A percentile compares a stretch with the other conserved stretches of the same genome.
phyloP scores from a whole-genome alignment of 1,140 invertebrate genomes.

The Sitodiplosis mosellana region DNA sequence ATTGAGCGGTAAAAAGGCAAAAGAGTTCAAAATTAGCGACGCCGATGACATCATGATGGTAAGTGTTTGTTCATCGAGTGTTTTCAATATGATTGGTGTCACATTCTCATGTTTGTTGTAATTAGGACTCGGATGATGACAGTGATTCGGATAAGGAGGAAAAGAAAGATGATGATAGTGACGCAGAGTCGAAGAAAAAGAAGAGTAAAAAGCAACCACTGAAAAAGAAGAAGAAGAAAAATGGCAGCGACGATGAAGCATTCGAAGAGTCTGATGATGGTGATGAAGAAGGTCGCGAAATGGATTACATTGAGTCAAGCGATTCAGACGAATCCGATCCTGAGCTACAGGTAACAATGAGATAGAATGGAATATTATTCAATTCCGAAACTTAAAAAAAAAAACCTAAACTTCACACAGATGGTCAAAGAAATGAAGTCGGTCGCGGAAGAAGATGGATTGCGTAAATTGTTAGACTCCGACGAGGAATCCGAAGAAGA shows the following conservation, averaged over 20 bases:
- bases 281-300: conserved; percentile 83
- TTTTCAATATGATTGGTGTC: too few species aligned
- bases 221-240: conserved; percentile 57
- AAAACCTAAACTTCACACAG: background rate
- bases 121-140: conserved; percentile 49
- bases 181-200: conserved; percentile 35
- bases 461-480: conserved; percentile 67
- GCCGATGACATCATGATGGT: conserved; percentile 76
- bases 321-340: conserved; percentile 15
- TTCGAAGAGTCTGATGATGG: conserved; percentile 93
- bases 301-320: conserved; percentile 71
- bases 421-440: conserved; percentile 36
- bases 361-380: too few species aligned
- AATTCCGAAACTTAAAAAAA: background rate
- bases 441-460: conserved; percentile 77
- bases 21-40: conserved; percentile 73
- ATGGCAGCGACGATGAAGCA: conserved; percentile 67
- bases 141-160: conserved; percentile 38
- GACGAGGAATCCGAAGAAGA: conserved; percentile 78
- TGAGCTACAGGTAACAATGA: too few species aligned
- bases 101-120: too few species aligned
- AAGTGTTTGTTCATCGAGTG: too few species aligned
- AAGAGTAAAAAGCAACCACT: conserved; percentile 36
- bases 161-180: conserved; percentile 42
- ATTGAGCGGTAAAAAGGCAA: conserved; percentile 27